Evolutionary conservation across 2,888 invertebrate species (phyloP).

Genomic region (Leucozona laternaria): DNA sequence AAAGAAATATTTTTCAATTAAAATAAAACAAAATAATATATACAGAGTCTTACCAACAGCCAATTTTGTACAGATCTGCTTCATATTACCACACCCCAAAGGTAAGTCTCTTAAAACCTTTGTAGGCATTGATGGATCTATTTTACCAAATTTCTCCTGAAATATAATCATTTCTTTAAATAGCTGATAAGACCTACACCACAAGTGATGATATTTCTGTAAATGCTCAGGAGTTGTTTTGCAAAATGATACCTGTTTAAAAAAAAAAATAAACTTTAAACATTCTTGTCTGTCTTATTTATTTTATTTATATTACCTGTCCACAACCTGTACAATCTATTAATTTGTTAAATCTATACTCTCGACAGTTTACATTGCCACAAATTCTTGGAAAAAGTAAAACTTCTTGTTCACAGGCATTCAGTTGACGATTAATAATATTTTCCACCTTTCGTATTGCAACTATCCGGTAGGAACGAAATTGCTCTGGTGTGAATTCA

Average conservation of each 20-base stretch:
- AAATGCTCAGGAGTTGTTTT: constrained; percentile 85
- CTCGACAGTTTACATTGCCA: constrained; percentile 85
- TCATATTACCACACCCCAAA: constrained; percentile 78
- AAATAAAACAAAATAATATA: background rate
- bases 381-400: constrained; percentile 88
- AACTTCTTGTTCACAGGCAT: constrained; percentile 88
- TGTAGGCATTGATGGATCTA: constrained; percentile 86
- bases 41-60: constrained; percentile 77
- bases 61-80: constrained; percentile 79
- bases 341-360: constrained; percentile 84
- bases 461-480: constrained; percentile 87
- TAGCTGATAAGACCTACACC: constrained; percentile 87
- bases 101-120: constrained; percentile 82
- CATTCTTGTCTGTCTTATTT: background rate
- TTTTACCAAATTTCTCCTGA: constrained; percentile 86
- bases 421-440: constrained; percentile 85
- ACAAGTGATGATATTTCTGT: constrained; percentile 85
- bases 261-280: constrained; percentile 32
- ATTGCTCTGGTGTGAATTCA: constrained; percentile 86
- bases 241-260: constrained; percentile 85
- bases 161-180: constrained; percentile 86
- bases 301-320: constrained; percentile 83
- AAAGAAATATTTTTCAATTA: constrained; percentile 1
- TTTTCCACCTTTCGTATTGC: constrained; percentile 86
- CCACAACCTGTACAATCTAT: constrained; percentile 86